Evolutionary conservation across 2,113 vertebrate species (phyloP).

Genomic region (Cricetomys ansorgei): DNA sequence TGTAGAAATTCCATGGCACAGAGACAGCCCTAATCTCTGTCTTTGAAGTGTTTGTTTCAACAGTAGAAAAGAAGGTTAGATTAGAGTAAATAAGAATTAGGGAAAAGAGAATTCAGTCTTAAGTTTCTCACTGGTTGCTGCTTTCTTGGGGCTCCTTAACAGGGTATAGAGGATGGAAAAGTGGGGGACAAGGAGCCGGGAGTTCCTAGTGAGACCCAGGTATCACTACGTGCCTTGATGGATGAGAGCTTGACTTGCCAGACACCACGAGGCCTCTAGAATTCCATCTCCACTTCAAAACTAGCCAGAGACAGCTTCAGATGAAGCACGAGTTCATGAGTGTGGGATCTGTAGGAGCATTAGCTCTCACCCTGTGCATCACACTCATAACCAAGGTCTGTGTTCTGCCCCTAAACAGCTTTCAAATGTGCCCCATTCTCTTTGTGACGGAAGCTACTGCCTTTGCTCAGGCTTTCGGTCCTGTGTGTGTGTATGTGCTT

Average conservation of each 20-base stretch:
- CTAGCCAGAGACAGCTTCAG: not conserved
- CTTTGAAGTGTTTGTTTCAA: constrained; percentile 12
- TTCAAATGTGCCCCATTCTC: not conserved
- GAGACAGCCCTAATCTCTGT: not conserved
- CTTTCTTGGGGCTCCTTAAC: not conserved
- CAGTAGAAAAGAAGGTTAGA: constrained; percentile 28
- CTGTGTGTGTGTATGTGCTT: too few species aligned
- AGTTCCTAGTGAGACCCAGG: not conserved
- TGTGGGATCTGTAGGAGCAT: not conserved
- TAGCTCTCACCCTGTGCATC: not conserved
- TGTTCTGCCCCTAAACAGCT: not conserved
- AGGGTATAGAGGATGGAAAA: not conserved
- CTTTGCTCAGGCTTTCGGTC: not conserved
- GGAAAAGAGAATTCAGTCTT: not conserved
- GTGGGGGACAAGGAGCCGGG: not conserved
- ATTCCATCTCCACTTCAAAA: constrained; percentile 18
- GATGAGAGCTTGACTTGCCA: not conserved
- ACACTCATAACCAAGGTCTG: not conserved
- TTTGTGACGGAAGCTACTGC: not conserved
- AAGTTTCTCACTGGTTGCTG: constrained; percentile 32
- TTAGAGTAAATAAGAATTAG: constrained; percentile 4
- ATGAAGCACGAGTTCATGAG: not conserved
- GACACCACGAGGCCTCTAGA: not conserved
- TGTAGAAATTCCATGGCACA: not conserved
- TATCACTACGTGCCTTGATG: not conserved